Percentiles rank a stretch among this genome's conserved stretches.
These are phyloP conservation scores for Eciton burchellii DNA, from an alignment of 1,140 invertebrate genomes.

Conservation along the genomic window DNA sequence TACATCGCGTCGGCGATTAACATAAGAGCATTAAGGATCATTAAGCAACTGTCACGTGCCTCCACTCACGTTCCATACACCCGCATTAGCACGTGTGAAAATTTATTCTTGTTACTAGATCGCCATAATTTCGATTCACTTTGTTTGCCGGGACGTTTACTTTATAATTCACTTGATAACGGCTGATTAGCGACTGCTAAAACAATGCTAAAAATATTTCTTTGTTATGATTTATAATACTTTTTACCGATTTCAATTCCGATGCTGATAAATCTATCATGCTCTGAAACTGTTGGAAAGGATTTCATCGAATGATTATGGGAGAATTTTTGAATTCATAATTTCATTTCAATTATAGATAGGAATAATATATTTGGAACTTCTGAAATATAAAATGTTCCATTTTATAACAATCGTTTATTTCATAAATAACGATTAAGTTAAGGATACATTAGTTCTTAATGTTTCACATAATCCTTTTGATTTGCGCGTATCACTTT, in stretches of 20 bases:
- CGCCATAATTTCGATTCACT: constrained; percentile 8
- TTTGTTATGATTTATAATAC: not conserved
- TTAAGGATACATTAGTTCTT: constrained; percentile 19
- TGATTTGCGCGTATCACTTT: not conserved
- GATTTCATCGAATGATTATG: not conserved
- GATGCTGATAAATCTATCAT: not conserved
- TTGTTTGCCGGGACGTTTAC: constrained; percentile 22
- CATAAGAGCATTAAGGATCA: constrained; percentile 21
- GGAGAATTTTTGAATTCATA: not conserved
- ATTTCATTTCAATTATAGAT: constrained; percentile 2
- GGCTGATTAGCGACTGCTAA: too few species aligned
- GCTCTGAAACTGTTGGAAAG: not conserved
- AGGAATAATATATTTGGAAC: too few species aligned
- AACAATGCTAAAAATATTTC: too few species aligned
- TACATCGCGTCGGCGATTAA: constrained; percentile 31
- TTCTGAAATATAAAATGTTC: constrained; percentile 15
- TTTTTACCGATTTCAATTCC: not conserved
- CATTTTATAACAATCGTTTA: constrained; percentile 39
- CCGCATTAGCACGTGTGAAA: constrained; percentile 32
- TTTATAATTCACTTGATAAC: not conserved
- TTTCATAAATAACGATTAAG: constrained; percentile 17
- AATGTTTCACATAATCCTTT: constrained; percentile 15
- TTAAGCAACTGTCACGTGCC: constrained; percentile 36
- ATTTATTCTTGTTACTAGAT: constrained; percentile 24
- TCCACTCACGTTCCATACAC: constrained; percentile 10